These are phyloP conservation scores for Poeciliopsis gracilis DNA, from an alignment of 2,797 vertebrate genomes.

Conservation along the genomic window DNA sequence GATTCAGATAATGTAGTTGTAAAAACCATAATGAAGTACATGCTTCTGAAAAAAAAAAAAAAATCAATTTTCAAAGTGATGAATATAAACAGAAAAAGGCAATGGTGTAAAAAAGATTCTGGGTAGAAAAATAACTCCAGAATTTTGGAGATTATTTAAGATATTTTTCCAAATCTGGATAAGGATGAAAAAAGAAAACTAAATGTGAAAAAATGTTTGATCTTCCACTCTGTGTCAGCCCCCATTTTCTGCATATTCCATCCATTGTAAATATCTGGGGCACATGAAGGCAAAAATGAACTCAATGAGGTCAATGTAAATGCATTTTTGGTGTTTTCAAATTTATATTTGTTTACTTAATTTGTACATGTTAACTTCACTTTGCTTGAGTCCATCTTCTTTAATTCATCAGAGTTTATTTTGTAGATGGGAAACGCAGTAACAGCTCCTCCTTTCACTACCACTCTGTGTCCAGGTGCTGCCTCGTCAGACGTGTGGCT, in stretches of 20 bases:
- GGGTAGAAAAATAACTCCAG: not conserved
- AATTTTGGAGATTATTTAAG: not conserved
- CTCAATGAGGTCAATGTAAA: not conserved
- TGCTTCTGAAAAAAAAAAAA: not conserved
- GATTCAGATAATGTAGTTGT: not conserved
- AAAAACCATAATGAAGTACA: not conserved
- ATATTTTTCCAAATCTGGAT: not conserved
- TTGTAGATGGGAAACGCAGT: not conserved
- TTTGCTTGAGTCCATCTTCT: not conserved
- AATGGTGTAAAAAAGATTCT: not conserved
- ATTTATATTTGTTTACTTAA: not conserved
- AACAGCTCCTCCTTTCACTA: conserved; percentile 1
- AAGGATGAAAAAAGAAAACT: not conserved
- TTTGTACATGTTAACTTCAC: not conserved
- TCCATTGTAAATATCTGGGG: not conserved
- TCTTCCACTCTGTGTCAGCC: not conserved
- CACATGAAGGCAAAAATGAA: not conserved
- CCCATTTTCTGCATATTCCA: not conserved
- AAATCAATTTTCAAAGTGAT: not conserved
- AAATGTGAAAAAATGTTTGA: not conserved
- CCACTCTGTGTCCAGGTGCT: conserved; percentile 84
- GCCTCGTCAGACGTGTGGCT: conserved; percentile 96
- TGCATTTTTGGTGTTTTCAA: not conserved
- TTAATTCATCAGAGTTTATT: conserved; percentile 4
- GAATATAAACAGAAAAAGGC: not conserved